These are phyloP conservation scores for Cyprinodon variegatus DNA, from an alignment of 2,113 vertebrate species.

Conservation along the genomic window DNA sequence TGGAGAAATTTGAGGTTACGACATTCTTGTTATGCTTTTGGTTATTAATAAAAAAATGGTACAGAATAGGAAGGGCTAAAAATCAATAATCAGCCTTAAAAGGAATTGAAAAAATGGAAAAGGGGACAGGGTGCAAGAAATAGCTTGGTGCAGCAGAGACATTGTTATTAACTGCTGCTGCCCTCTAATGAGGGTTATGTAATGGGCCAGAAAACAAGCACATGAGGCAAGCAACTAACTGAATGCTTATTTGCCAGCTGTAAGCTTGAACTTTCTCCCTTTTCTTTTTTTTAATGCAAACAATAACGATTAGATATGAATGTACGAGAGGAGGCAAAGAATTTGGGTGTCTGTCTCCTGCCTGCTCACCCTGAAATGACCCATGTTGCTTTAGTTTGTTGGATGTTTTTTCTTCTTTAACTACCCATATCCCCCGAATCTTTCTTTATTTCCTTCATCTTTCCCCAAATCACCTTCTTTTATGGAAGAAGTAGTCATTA, in stretches of 20 bases:
- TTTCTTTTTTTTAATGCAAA: slow-evolving; percentile 33
- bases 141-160: slow-evolving; percentile 49
- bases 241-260: slow-evolving; percentile 44
- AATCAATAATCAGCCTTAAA: slow-evolving; percentile 72
- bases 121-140: slow-evolving; percentile 39
- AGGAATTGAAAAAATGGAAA: slow-evolving; percentile 62
- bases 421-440: slow-evolving; percentile 10
- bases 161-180: slow-evolving; percentile 70
- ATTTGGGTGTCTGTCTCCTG: slow-evolving; percentile 1
- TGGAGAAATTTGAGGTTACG: slow-evolving; percentile 63
- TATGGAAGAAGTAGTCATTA: slow-evolving; percentile 67
- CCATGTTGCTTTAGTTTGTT: slow-evolving; percentile 16
- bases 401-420: slow-evolving; percentile 46
- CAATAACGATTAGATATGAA: slow-evolving; percentile 45
- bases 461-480: slow-evolving; percentile 38
- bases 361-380: slow-evolving; percentile 20
- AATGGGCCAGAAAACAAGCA: slow-evolving; percentile 45
- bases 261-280: slow-evolving; percentile 30
- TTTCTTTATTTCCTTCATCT: slow-evolving; percentile 17
- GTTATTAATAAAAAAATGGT: slow-evolving; percentile 74
- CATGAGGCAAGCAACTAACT: slow-evolving; percentile 37
- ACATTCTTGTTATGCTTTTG: slow-evolving; percentile 77
- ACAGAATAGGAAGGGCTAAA: slow-evolving; percentile 30
- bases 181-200: slow-evolving; percentile 77
- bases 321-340: slow-evolving; percentile 20